Percentiles rank a stretch among this genome's conserved stretches.
These are phyloP conservation scores for Propithecus deckenii DNA, from an alignment of 2,797 vertebrate species.

Conservation along the genomic window DNA sequence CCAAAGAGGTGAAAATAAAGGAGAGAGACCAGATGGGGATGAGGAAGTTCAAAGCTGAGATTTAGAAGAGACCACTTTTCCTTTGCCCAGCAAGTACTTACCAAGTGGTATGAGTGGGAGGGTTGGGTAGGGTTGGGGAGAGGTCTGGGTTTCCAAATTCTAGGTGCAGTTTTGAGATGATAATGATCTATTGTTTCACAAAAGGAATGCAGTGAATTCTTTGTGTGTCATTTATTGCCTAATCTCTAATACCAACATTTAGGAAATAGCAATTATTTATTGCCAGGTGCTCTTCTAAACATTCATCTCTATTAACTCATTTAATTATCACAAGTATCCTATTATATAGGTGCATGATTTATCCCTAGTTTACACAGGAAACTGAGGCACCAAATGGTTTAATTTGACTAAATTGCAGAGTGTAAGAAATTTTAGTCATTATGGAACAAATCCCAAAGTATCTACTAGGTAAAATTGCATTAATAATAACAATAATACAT, in stretches of 20 bases:
- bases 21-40: background rate
- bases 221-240: background rate
- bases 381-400: background rate
- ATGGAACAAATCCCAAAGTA: background rate
- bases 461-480: background rate
- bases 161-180: background rate
- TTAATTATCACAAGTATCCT: background rate
- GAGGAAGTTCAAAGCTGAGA: background rate
- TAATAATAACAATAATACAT: background rate
- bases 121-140: background rate
- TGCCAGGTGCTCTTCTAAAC: background rate
- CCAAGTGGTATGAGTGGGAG: too few relatives aligned
- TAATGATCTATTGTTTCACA: rapidly evolving
- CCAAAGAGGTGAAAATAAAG: background rate
- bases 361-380: background rate
- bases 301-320: background rate
- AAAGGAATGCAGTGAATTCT: background rate
- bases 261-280: background rate
- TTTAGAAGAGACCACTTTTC: background rate
- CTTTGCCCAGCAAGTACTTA: background rate
- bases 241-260: background rate
- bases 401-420: background rate
- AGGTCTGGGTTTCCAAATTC: background rate
- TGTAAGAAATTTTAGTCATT: background rate
- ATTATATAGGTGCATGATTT: background rate